A percentile compares a stretch with the other conserved stretches of the same genome.
phyloP scores from a whole-genome alignment of 2,797 vertebrate species.

The Salarias fasciatus region DNA sequence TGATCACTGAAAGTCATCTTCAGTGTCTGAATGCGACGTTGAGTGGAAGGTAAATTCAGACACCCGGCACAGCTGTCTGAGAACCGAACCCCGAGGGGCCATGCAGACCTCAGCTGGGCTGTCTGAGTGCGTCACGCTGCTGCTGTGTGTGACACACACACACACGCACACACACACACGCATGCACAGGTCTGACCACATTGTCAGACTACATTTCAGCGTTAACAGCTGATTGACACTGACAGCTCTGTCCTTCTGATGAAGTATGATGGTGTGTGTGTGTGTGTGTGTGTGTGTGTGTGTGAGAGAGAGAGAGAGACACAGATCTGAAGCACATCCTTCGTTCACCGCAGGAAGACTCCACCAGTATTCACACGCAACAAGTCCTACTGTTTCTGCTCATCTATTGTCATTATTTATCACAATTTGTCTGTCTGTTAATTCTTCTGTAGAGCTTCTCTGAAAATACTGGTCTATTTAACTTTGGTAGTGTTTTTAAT shows the following conservation, averaged over 20 bases:
- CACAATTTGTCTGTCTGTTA: too few relatives aligned
- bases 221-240: slow-evolving; percentile 47
- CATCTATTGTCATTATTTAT: too few relatives aligned
- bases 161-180: slow-evolving; percentile 37
- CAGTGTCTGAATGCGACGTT: slow-evolving; percentile 3
- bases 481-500: too few relatives aligned
- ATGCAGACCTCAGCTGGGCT: background rate
- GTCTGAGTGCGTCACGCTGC: slow-evolving; percentile 41
- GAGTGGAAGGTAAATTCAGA: slow-evolving; percentile 21
- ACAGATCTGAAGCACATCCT: too few relatives aligned
- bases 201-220: slow-evolving; percentile 66
- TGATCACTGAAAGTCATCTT: slow-evolving; percentile 1
- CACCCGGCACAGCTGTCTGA: slow-evolving; percentile 5
- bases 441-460: too few relatives aligned
- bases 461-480: too few relatives aligned
- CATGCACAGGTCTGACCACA: slow-evolving; percentile 63
- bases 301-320: too few relatives aligned
- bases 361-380: too few relatives aligned
- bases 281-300: slow-evolving; percentile 37
- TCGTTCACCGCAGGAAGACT: too few relatives aligned
- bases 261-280: slow-evolving; percentile 35
- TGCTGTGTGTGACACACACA: slow-evolving; percentile 14
- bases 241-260: slow-evolving; percentile 65
- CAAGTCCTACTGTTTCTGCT: too few relatives aligned
- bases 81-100: background rate